Evolutionary conservation across 2,888 invertebrate species (phyloP), one percentile per base, ranked within the genome.

Genomic region (Trichopoda pennipes): DNA sequence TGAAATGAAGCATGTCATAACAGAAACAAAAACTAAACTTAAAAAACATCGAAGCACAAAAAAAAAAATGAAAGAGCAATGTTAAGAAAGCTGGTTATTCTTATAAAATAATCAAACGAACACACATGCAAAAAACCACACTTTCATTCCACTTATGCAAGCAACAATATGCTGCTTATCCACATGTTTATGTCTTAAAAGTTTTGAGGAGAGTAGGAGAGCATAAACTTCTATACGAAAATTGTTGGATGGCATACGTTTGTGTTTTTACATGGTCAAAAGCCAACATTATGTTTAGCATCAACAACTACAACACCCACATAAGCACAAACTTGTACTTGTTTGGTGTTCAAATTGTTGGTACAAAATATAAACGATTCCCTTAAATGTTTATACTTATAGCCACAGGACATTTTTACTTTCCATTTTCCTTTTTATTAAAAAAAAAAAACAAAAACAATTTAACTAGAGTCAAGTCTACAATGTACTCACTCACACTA

Each of bases 361-460:
- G 68, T 80, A 85, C 86, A 90, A 86, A 85, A 86, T 85, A 87
- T 89, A 86, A 88, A 89, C 88, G 89, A 88, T 90, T 86, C 68
- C 85, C 85, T 61, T 85, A 86, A 86, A 86, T 85, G 85, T 85
- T 86, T 90, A 86, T 88, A 87, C 87, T 61, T 87, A 86, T 86
- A 86, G 88, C 88, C 85, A 86, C 85, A 86, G 85, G 79, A 84
- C 85, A 85, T 80, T 70, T 79, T 81, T 80, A 53, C 51, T 69
- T 70, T 75, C 64, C 19, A 21, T 77, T 76, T 63, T 63, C 63
- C 42, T 23, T 64, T 66, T 38, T 76, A 83, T 84, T 84, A 84
- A 86, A 85, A 44, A 84, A 76, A 69, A 35, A 58, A 42, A 14
- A 61, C n/a, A 47, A 51, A 55, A 60, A 17, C 12, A 66, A n/a